Base-by-base conservation (phyloP, 2,797 vertebrate genomes). In the Sandelia bainsii region DNA sequence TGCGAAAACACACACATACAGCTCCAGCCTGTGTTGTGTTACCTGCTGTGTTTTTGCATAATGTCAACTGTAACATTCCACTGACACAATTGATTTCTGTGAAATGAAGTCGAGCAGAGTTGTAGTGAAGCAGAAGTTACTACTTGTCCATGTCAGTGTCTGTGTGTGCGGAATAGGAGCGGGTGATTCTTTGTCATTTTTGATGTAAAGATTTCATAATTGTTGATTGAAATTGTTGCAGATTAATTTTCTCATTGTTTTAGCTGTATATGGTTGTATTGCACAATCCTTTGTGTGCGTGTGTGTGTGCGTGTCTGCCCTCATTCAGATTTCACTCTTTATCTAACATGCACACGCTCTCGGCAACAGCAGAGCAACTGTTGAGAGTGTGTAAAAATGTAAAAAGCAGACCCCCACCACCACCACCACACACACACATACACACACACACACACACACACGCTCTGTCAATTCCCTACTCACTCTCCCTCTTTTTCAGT, bases 311-410 rank as follows among this genome's bases (percentile, higher is more conserved):
- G 58, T 54, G 62, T 25, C 72, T 46, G 71, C 71, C 74, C 68
- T 81, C 66, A 79, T 83, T 86, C 40, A 75, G 29, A 58, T 68
- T 51, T 75, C 45, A 52, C 45, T 62, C 62, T 76, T 79, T 71
- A 69, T 61, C 17, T 70, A 34, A 51, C 52, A 50, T 45, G 57
- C 67, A 83, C 73, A 64, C 68, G 37, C 71, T 63, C 76, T 51
- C 52, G 29, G 79, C 87, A 84, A 89, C 89, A 82, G 89, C 86
- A 83, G 83, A 82, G 83, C 88, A 91, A 92, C 90, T 84, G 68
- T 80, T 79, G 62, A 79, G 83, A 78, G 87, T 72, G 71, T 77
- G 84, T 79, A 89, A 89, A 90, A 91, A 93, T 92, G 83, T 83
- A 84, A 84, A 92, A 92, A 81, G 52, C 72, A 85, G 29, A 19